Evolutionary conservation across 2,888 invertebrate genomes (phyloP), one percentile per base, ranked within the genome.

Genomic region (Marasmarcha lunaedactyla): DNA sequence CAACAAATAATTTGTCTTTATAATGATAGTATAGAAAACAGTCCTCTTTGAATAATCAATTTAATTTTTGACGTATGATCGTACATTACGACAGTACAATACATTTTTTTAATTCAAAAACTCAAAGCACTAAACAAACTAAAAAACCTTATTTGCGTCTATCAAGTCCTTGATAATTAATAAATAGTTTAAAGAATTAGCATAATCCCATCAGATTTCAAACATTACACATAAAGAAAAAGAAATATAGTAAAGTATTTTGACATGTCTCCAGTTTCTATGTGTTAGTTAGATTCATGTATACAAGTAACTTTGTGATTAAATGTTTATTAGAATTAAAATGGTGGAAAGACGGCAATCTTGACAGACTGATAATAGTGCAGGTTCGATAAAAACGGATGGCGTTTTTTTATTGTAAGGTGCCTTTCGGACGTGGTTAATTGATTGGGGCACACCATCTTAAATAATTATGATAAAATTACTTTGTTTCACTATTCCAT

Each of bases 281-380:
- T 63, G 56, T 70, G 70, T 77, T 77, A 73, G 70, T 77, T 77
- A 73, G 74, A 68, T 72, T 63, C 59, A 59, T 73, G 71, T 79
- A 69, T 69, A 71, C 71, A 71, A 67, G 60, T 63, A 70, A 69
- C 62, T 73, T 67, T 76, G 74, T 78, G 71, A 72, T 78, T 70
- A 63, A 55, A 68, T 66, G 64, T 69, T 59, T 67, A 58, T 64
- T 68, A 69, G 68, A 56, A 7, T 6, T 54, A 54, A 50, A 63
- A 20, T 20, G 52, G 65, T 59, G 66, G 67, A 63, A 64, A 59
- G 68, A 56, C 58, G 63, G 59, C 58, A 58, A 55, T 49, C 7
- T 34, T 10, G 27, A 25, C 37, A 37, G 36, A 38, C 42, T 37
- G 42, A 37, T 36, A 37, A 2, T 30, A 30, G 30, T 2, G 30